phyloP scores from a whole-genome alignment of 2,797 vertebrate species.

The Dipus sagitta region DNA sequence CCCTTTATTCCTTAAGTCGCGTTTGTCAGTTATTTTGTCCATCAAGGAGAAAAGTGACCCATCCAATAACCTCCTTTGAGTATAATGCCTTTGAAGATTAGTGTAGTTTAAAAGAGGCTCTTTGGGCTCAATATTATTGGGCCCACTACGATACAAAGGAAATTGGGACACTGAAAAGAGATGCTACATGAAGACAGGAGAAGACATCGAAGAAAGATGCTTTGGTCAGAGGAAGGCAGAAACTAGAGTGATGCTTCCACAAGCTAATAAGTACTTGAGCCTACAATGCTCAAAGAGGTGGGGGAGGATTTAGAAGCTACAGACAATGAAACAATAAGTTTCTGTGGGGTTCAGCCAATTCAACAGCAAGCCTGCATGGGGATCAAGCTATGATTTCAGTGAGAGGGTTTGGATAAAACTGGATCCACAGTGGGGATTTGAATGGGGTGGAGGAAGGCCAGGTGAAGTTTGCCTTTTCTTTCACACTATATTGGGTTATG shows the following conservation, averaged over 20 bases:
- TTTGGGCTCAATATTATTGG: not conserved
- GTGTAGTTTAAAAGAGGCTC: not conserved
- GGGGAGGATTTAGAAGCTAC: not conserved
- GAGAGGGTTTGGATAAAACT: not conserved
- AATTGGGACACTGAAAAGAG: not conserved
- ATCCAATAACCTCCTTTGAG: not conserved
- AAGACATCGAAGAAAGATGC: not conserved
- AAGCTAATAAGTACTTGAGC: not conserved
- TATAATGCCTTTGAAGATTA: not conserved
- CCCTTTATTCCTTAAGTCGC: no score
- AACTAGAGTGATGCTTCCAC: not conserved
- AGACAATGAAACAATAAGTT: not conserved
- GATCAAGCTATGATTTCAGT: not conserved
- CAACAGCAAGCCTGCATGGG: not conserved
- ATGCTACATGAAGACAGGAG: not conserved
- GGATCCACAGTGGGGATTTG: not conserved
- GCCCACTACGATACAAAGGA: slow-evolving; percentile 14
- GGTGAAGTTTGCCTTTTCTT: not conserved
- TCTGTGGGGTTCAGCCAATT: not conserved
- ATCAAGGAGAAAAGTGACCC: not conserved
- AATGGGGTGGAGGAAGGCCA: not conserved
- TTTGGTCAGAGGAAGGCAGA: not conserved
- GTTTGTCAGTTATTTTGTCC: not conserved
- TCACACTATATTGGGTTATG: not conserved
- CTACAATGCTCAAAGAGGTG: not conserved